Evolutionary conservation across 2,113 vertebrate species (phyloP).

Genomic region (Chascanopsetta lugubris): DNA sequence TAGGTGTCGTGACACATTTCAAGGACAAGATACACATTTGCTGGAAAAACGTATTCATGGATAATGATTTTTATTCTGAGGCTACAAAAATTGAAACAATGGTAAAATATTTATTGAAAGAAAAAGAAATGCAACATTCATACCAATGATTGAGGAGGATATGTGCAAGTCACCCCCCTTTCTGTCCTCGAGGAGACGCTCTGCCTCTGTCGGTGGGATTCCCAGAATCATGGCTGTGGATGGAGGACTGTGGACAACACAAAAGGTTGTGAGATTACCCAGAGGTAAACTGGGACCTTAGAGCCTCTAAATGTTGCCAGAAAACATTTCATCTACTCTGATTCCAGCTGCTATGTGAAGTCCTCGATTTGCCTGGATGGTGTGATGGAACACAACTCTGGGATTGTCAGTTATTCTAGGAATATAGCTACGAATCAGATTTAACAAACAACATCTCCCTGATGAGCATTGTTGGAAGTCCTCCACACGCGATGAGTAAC

Average conservation of each 20-base stretch:
- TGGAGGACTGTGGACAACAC: conserved; percentile 81
- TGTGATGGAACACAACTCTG: background rate
- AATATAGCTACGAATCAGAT: background rate
- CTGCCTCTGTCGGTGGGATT: conserved; percentile 83
- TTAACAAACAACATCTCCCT: conserved; percentile 6
- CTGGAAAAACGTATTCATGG: no score
- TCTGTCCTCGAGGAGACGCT: conserved; percentile 87
- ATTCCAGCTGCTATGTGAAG: background rate
- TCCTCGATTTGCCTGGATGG: background rate
- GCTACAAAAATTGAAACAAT: background rate
- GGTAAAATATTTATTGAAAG: background rate
- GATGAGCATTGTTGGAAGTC: conserved; percentile 1
- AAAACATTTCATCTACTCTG: background rate
- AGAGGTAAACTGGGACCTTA: background rate
- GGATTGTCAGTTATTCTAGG: background rate
- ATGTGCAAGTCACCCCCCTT: conserved; percentile 86
- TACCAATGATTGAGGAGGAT: conserved; percentile 75
- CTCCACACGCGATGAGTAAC: conserved; percentile 49
- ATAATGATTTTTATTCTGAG: no score
- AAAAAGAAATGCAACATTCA: background rate
- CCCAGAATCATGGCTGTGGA: conserved; percentile 91
- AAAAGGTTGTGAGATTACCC: background rate
- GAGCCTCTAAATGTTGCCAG: background rate
- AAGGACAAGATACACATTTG: no score
- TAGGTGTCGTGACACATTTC: no score